A percentile compares a stretch with the other conserved stretches of the same genome.
These are phyloP conservation scores for Stratiomys singularior DNA, from an alignment of 2,888 invertebrate species.

Conservation along the genomic window DNA sequence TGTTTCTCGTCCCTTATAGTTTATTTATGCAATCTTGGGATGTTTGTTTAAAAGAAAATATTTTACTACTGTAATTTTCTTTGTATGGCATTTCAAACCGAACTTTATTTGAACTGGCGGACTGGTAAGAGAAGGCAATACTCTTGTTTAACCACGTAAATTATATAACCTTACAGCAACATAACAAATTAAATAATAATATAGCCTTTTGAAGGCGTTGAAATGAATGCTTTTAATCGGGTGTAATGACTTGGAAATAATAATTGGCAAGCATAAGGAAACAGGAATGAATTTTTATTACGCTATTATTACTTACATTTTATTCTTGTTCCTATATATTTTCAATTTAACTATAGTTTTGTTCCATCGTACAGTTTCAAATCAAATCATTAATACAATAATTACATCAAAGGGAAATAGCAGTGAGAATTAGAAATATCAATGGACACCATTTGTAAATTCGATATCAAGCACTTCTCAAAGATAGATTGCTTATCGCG, in stretches of 20 bases:
- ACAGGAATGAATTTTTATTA: conserved; percentile 47
- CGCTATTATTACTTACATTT: conserved; percentile 44
- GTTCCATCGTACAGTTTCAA: conserved; percentile 14
- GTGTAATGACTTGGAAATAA: too few relatives aligned
- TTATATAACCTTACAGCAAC: too few relatives aligned
- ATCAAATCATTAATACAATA: conserved; percentile 29
- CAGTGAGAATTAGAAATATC: conserved; percentile 27
- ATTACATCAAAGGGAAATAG: conserved; percentile 35
- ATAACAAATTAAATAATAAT: too few relatives aligned
- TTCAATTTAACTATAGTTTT: conserved; percentile 37
- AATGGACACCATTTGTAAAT: conserved; percentile 29
- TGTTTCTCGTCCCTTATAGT: too few relatives aligned
- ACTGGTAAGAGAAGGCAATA: too few relatives aligned
- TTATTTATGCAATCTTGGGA: too few relatives aligned
- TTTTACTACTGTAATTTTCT: too few relatives aligned
- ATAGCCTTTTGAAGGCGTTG: neutral
- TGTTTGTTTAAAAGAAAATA: too few relatives aligned
- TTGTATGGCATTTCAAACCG: too few relatives aligned
- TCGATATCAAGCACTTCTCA: conserved; percentile 40
- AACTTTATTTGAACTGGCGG: too few relatives aligned
- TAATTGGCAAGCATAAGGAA: neutral
- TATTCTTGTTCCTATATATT: conserved; percentile 39
- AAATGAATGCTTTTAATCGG: too few relatives aligned
- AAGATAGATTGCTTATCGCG: conserved; percentile 21
- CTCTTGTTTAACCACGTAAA: too few relatives aligned